These are phyloP conservation scores for Ctenoplectra terminalis DNA, from an alignment of 1,140 invertebrate species.

Conservation along the genomic window DNA sequence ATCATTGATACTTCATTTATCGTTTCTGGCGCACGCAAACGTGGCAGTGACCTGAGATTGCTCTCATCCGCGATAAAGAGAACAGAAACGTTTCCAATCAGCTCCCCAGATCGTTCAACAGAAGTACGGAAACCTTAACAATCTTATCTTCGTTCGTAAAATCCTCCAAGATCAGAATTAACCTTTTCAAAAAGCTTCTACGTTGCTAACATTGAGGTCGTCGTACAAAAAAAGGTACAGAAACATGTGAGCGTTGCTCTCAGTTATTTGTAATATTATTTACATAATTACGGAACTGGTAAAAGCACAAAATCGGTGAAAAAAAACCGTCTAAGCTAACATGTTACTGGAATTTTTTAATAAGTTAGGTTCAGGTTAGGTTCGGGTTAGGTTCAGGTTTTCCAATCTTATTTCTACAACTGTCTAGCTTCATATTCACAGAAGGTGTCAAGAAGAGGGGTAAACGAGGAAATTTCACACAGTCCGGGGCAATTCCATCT, in stretches of 20 bases:
- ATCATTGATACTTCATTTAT: conserved; percentile 24
- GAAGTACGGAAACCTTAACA: background rate
- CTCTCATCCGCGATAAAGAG: conserved; percentile 3
- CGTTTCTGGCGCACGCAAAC: background rate
- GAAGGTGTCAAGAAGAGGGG: too few relatives aligned
- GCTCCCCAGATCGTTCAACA: background rate
- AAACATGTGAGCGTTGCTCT: too few relatives aligned
- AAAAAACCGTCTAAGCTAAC: too few relatives aligned
- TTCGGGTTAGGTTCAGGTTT: too few relatives aligned
- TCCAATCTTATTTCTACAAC: background rate
- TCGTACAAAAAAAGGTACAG: too few relatives aligned
- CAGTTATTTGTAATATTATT: background rate
- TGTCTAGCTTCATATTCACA: background rate
- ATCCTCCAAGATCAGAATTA: too few relatives aligned
- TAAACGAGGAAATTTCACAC: background rate
- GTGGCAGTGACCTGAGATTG: conserved; percentile 39
- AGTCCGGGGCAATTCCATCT: background rate
- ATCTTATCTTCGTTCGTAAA: too few relatives aligned
- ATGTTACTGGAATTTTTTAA: too few relatives aligned
- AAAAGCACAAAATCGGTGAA: background rate
- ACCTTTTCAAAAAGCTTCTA: too few relatives aligned
- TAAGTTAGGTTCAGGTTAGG: too few relatives aligned
- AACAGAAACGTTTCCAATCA: conserved; percentile 10
- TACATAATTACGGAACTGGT: too few relatives aligned
- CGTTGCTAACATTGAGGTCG: too few relatives aligned